A percentile compares a stretch with the other conserved stretches of the same genome.
phyloP scores from a whole-genome alignment of 2,113 vertebrate species.

The Pantherophis guttatus region DNA sequence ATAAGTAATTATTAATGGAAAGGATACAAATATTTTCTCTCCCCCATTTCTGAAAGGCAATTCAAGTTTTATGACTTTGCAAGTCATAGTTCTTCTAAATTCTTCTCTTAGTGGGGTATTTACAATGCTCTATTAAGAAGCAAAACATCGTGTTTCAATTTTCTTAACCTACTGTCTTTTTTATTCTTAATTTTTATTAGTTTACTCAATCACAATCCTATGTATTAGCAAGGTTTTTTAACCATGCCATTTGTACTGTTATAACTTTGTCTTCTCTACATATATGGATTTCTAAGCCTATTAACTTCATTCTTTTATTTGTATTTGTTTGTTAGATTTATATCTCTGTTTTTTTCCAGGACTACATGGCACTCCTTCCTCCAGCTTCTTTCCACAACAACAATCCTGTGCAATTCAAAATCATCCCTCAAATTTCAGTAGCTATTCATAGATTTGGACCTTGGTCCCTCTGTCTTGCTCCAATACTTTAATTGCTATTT shows the following conservation, averaged over 20 bases:
- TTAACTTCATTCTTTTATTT: neutral
- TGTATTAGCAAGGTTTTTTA: neutral
- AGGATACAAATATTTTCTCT: neutral
- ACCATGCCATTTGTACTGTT: neutral
- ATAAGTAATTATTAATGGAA: neutral
- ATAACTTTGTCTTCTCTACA: neutral
- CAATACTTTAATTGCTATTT: neutral
- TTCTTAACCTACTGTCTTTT: neutral
- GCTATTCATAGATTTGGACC: neutral
- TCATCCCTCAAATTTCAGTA: neutral
- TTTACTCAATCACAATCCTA: neutral
- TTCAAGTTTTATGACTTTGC: slow-evolving; percentile 1
- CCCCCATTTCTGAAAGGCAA: neutral
- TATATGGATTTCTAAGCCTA: neutral
- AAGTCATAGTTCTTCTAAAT: slow-evolving; percentile 11
- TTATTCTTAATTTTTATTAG: neutral
- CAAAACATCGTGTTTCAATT: neutral
- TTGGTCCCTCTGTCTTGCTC: neutral
- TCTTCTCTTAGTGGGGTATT: neutral
- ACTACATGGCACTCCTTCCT: neutral
- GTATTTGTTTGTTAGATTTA: neutral
- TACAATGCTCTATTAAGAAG: neutral
- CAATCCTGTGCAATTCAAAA: neutral
- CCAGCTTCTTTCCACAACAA: neutral
- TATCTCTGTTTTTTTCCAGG: neutral